Conservation (phyloP, 2,797 vertebrate species). For the Danio kyathit region DNA sequence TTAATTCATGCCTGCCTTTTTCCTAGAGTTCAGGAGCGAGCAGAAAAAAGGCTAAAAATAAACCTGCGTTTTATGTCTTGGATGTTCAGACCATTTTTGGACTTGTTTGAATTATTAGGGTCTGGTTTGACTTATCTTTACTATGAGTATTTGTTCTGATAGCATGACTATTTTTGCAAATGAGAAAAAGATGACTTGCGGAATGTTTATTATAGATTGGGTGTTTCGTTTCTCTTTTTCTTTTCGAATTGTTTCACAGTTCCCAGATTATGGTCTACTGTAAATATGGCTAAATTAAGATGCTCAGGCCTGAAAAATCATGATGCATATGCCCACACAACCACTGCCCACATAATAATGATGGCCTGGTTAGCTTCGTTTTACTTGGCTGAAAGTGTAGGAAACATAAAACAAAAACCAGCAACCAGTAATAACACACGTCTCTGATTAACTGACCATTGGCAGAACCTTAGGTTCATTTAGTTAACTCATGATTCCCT, state of each 20-base stretch:
- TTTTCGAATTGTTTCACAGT: background rate
- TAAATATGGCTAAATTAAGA: slow-evolving; percentile 20
- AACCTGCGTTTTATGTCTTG: slow-evolving; percentile 51
- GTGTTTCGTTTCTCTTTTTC: background rate
- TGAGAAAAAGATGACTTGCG: background rate
- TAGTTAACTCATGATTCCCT: background rate
- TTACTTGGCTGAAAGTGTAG: slow-evolving; percentile 5
- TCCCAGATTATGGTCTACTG: background rate
- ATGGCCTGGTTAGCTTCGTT: background rate
- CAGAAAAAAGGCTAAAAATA: slow-evolving; percentile 63
- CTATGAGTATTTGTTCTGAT: slow-evolving; percentile 16
- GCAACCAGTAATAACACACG: background rate
- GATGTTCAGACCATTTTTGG: slow-evolving; percentile 64
- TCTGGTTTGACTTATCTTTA: slow-evolving; percentile 22
- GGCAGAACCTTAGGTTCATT: background rate
- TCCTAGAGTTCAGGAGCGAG: slow-evolving; percentile 15
- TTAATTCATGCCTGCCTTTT: background rate
- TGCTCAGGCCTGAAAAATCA: background rate
- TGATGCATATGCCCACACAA: slow-evolving; percentile 7
- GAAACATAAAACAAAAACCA: background rate
- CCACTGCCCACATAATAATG: background rate
- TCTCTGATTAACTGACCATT: background rate
- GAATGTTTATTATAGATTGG: background rate
- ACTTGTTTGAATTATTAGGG: slow-evolving; percentile 51
- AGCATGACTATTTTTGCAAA: background rate